These are phyloP conservation scores for Euura lappo DNA, from an alignment of 1,140 invertebrate species.

Conservation along the genomic window DNA sequence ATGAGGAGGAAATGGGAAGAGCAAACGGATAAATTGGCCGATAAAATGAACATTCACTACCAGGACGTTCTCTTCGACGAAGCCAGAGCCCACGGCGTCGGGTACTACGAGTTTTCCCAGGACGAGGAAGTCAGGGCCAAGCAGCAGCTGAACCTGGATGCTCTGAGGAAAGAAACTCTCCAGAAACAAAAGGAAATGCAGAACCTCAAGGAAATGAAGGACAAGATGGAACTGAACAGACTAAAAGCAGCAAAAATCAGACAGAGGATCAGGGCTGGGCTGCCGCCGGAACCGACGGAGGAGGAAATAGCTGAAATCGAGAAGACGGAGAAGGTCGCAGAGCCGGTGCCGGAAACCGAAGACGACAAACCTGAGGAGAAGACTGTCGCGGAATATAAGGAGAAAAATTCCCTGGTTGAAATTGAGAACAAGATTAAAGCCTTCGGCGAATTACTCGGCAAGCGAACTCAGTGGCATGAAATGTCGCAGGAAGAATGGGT, in stretches of 20 bases:
- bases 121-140: slow-evolving; percentile 77
- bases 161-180: slow-evolving; percentile 74
- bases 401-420: slow-evolving; percentile 26
- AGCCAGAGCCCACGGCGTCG: slow-evolving; percentile 86
- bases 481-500: slow-evolving; percentile 85
- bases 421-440: slow-evolving; percentile 51
- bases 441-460: slow-evolving; percentile 50
- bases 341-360: slow-evolving; percentile 28
- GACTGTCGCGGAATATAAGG: slow-evolving; percentile 51
- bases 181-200: slow-evolving; percentile 70
- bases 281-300: slow-evolving; percentile 67
- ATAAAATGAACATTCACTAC: slow-evolving; percentile 81
- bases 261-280: slow-evolving; percentile 75
- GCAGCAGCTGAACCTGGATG: slow-evolving; percentile 78
- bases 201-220: slow-evolving; percentile 68
- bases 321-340: slow-evolving; percentile 2
- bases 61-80: slow-evolving; percentile 90
- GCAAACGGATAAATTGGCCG: slow-evolving; percentile 63
- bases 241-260: slow-evolving; percentile 80
- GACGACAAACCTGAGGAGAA: slow-evolving; percentile 58
- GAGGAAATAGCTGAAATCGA: slow-evolving; percentile 47
- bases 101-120: slow-evolving; percentile 86
- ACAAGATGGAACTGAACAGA: slow-evolving; percentile 74
- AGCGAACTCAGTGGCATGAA: slow-evolving; percentile 48
- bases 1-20: slow-evolving; percentile 69